These are phyloP conservation scores for Arenaria interpres DNA, from an alignment of 2,113 vertebrate genomes.

Conservation along the genomic window DNA sequence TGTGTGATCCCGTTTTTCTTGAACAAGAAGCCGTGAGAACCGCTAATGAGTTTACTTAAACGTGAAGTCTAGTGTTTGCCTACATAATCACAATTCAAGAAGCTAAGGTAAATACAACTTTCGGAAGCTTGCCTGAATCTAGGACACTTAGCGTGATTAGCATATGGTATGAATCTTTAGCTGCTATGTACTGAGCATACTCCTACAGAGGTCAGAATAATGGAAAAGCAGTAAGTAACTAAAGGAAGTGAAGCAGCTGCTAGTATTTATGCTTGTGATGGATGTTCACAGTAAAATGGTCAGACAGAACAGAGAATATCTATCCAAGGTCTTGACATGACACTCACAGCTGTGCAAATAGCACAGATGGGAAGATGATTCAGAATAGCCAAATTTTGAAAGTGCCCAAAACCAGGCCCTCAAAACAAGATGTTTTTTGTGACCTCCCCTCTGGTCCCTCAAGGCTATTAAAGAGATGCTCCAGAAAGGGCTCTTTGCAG, in stretches of 20 bases:
- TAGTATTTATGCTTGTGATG: slow-evolving; percentile 47
- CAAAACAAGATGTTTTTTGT: background rate
- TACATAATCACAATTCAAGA: background rate
- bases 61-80: background rate
- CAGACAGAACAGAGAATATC: slow-evolving; percentile 45
- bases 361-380: slow-evolving; percentile 57
- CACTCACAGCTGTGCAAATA: slow-evolving; percentile 59
- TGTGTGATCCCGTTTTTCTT: background rate
- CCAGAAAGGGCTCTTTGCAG: background rate
- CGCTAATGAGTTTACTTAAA: slow-evolving; percentile 31
- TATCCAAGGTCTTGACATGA: slow-evolving; percentile 63
- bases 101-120: slow-evolving; percentile 26
- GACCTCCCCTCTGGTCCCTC: background rate
- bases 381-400: slow-evolving; percentile 10
- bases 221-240: background rate
- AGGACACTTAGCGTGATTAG: background rate
- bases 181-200: background rate
- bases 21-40: background rate
- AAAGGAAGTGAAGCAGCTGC: slow-evolving; percentile 46
- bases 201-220: slow-evolving; percentile 33
- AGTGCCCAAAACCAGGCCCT: slow-evolving; percentile 34
- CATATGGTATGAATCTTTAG: slow-evolving; percentile 14
- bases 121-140: background rate
- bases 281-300: slow-evolving; percentile 52
- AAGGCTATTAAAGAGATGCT: background rate